A percentile compares a stretch with the other conserved stretches of the same genome.
Evolutionary conservation across 2,113 vertebrate species (phyloP).

Genomic region (Sclerurus mexicanus): DNA sequence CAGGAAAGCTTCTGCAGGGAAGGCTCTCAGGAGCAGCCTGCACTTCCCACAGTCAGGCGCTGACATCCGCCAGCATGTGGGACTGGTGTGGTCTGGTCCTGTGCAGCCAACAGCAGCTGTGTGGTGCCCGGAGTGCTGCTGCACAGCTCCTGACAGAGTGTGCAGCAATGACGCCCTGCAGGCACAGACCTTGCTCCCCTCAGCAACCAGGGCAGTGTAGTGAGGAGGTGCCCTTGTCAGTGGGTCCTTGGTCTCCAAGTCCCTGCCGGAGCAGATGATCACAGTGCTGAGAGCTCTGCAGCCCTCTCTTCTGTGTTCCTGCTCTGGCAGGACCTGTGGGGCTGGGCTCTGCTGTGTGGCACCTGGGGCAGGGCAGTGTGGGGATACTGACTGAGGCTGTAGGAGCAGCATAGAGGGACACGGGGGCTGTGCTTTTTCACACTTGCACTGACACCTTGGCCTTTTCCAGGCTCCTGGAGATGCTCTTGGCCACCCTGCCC

Average conservation of each 20-base stretch:
- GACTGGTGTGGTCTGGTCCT: neutral
- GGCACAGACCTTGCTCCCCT: neutral
- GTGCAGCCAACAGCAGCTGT: neutral
- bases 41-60: neutral
- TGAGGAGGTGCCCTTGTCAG: neutral
- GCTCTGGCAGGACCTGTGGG: neutral
- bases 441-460: neutral
- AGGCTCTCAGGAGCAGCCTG: neutral
- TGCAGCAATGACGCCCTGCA: neutral
- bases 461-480: constrained; percentile 50
- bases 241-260: neutral
- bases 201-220: neutral
- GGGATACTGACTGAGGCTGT: neutral
- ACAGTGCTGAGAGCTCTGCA: neutral
- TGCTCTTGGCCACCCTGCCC: neutral
- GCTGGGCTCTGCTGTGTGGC: neutral
- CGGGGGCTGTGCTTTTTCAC: rapidly evolving
- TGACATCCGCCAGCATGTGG: neutral
- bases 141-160: rapidly evolving
- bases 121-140: neutral
- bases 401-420: neutral
- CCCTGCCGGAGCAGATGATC: neutral
- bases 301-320: neutral
- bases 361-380: neutral
- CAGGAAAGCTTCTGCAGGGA: neutral